Base-by-base conservation (phyloP, 2,888 invertebrate species). In the Odontothrips loti region DNA sequence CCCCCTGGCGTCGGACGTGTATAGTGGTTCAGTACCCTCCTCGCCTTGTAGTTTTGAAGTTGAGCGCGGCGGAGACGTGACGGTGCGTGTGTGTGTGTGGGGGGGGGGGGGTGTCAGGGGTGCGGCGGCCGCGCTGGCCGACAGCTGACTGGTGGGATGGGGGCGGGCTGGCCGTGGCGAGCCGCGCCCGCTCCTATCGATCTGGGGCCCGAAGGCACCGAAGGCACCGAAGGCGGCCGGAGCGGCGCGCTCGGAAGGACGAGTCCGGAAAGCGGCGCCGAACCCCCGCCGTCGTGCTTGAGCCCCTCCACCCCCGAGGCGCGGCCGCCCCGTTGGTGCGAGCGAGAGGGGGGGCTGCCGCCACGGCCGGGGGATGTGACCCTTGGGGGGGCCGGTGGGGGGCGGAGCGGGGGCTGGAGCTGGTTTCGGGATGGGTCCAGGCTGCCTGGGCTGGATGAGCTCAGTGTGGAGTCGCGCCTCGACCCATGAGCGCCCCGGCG, bases 401-500 rank as follows among this genome's bases (percentile, higher is more conserved):
- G 20, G 20, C 63, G 20, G n/a, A 9, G 68, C 23, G 3, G 68
- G 68, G 68, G 68, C 68, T 75, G 68, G 68, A 75, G 68, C 68
- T 9, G 68, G 68, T 20, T 17, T 4, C 20, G 34, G 58, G 58
- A 17, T 12, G 51, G 12, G 51, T 20, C 51, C 58, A 58, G 58
- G 58, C 58, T 20, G 58, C 20, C 20, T 20, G 58, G 80, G 27
- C 80, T 80, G 47, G 79, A 58, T 58, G 58, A 58, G 58, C 58
- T 58, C n/a, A 58, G 58, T 58, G 58, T 58, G 80, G 47, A 79
- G 80, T 58, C 78, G 47, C 47, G n/a, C 68, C 17, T 80, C 80
- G 79, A 34, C 81, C 75, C 20, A 47, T 63, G 68, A 81, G 84
- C 82, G 51, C 58, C 79, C 15, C 80, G 34, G 34, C 81, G 75